Percentiles rank a stretch among this genome's conserved stretches.
These are phyloP conservation scores for Cladopsammia gracilis DNA, from an alignment of 64 coral and sea anemone species.

Conservation along the genomic window DNA sequence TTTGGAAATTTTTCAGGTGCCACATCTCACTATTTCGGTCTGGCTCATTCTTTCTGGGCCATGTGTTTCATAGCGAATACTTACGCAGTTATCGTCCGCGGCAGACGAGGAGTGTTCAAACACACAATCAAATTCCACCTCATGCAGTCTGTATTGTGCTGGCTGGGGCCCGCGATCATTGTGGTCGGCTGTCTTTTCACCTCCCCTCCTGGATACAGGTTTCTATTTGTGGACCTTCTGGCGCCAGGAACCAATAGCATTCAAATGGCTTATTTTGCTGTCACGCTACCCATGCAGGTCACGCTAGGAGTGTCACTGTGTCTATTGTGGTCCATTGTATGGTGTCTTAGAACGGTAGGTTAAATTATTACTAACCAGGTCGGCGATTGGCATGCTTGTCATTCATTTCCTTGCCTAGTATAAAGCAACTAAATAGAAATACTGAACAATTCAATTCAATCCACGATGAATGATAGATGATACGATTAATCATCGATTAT, in stretches of 20 bases:
- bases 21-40: conserved; percentile 81
- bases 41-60: conserved; percentile 87
- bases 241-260: conserved; percentile 41
- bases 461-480: too few relatives aligned
- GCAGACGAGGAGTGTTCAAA: conserved; percentile 61
- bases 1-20: conserved; percentile 66
- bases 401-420: too few relatives aligned
- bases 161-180: conserved; percentile 83
- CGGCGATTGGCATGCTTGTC: too few relatives aligned
- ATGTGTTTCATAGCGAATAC: conserved; percentile 92
- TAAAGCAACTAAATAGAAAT: too few relatives aligned
- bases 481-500: too few relatives aligned
- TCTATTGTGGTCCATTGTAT: conserved; percentile 87
- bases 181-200: conserved; percentile 68
- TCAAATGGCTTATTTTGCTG: conserved; percentile 69
- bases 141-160: conserved; percentile 75
- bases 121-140: conserved; percentile 51
- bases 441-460: too few relatives aligned
- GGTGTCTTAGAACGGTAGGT: conserved; percentile 83
- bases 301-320: conserved; percentile 75
- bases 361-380: not conserved
- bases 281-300: conserved; percentile 92
- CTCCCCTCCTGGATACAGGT: conserved; percentile 73
- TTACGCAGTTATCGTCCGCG: conserved; percentile 80
- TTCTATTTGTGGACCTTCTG: conserved; percentile 78